Evolutionary conservation across 2,888 invertebrate genomes (phyloP).

Genomic region (Hirudinaria manillensis): DNA sequence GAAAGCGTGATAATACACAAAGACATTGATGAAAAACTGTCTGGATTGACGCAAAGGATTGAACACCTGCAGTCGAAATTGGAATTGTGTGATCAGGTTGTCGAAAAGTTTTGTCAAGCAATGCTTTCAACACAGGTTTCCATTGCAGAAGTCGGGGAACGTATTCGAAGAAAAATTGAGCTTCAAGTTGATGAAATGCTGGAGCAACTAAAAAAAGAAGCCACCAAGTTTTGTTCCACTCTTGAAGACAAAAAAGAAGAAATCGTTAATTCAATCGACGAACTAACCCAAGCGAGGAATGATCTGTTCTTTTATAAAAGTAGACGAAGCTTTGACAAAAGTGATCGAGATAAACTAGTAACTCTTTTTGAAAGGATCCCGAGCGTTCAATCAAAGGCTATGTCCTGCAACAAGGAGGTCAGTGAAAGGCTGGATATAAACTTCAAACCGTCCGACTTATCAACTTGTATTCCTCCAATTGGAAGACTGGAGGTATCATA

Average conservation of each 20-base stretch:
- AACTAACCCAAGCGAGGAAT: conserved; percentile 1
- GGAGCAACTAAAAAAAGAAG: background rate
- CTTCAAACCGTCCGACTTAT: background rate
- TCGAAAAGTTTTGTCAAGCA: background rate
- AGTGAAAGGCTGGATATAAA: background rate
- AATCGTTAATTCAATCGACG: background rate
- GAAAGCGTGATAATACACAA: background rate
- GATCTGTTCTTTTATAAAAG: background rate
- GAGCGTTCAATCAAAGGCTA: background rate
- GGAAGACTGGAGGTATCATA: background rate
- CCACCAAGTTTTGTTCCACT: background rate
- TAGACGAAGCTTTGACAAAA: too few relatives aligned
- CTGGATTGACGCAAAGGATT: background rate
- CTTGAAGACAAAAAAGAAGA: conserved; percentile 7
- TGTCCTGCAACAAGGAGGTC: background rate
- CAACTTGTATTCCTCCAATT: background rate
- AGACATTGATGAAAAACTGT: background rate
- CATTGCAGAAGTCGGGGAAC: conserved; percentile 1
- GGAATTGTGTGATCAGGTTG: background rate
- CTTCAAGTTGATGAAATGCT: background rate
- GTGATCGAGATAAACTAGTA: too few relatives aligned
- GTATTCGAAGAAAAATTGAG: background rate
- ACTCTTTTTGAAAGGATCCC: background rate
- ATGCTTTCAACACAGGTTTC: conserved; percentile 1
- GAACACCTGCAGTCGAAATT: background rate